Evolutionary conservation across 2,797 vertebrate genomes (phyloP).

Genomic region (Urocyon cinereoargenteus): DNA sequence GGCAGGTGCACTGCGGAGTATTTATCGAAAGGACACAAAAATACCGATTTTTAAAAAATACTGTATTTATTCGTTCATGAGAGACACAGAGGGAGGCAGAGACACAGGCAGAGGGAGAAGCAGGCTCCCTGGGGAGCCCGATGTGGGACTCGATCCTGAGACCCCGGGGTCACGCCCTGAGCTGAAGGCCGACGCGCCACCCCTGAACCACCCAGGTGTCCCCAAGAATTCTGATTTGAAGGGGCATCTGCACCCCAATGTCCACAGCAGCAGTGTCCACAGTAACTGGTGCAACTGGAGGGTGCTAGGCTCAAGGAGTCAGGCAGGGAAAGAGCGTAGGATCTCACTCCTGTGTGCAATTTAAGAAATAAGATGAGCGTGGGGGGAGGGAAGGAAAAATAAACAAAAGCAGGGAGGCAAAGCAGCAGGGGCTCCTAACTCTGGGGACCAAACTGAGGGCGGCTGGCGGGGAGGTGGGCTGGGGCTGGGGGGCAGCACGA

Average conservation of each 20-base stretch:
- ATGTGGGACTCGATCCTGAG: no score
- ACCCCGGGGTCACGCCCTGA: no score
- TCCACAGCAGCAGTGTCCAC: background rate
- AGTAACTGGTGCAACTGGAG: no score
- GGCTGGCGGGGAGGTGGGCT: background rate
- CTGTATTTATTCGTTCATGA: no score
- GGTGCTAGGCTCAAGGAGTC: background rate
- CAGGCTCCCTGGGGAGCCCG: no score
- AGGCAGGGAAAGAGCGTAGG: background rate
- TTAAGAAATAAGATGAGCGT: background rate
- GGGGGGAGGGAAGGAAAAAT: background rate
- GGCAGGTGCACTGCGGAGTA: background rate
- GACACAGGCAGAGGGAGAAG: no score
- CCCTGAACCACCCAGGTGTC: no score
- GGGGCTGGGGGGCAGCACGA: background rate
- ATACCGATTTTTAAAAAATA: background rate
- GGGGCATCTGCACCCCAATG: background rate
- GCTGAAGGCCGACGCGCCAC: no score
- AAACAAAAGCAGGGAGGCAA: background rate
- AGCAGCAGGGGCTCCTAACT: background rate
- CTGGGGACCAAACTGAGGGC: background rate
- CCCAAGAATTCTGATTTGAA: background rate
- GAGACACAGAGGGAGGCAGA: no score
- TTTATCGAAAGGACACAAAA: background rate
- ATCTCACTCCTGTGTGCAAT: background rate